phyloP scores from a whole-genome alignment of 2,113 vertebrate genomes.

The Dipodomys merriami region DNA sequence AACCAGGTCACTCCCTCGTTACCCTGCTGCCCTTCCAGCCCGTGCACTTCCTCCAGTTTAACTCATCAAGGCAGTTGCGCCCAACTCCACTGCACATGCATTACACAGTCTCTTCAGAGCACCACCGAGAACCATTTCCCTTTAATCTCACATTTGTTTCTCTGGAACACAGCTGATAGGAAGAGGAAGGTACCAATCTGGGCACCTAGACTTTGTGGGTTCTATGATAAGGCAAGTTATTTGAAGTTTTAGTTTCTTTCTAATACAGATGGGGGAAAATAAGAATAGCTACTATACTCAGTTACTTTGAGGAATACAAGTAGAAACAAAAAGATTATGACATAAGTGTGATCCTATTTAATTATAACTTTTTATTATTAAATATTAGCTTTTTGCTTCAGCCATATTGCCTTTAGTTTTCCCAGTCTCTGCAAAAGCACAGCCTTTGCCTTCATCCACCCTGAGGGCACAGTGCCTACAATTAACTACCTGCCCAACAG shows the following conservation, averaged over 20 bases:
- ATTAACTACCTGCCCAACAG: neutral
- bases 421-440: neutral
- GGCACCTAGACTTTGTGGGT: neutral
- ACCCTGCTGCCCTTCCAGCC: neutral
- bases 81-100: neutral
- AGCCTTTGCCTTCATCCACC: neutral
- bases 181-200: neutral
- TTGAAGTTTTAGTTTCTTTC: neutral
- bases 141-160: neutral
- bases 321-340: neutral
- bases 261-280: neutral
- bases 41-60: neutral
- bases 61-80: neutral
- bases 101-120: too few species aligned
- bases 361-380: neutral
- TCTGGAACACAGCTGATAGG: neutral
- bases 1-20: neutral
- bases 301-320: slow-evolving; percentile 17
- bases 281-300: neutral
- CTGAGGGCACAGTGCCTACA: neutral
- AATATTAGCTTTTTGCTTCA: slow-evolving; percentile 2
- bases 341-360: too few species aligned
- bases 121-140: neutral
- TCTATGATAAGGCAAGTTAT: neutral
- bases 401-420: neutral